Percentiles rank a stretch among this genome's conserved stretches.
Conservation (phyloP, 2,113 vertebrate species). For the Amphilophus citrinellus region DNA sequence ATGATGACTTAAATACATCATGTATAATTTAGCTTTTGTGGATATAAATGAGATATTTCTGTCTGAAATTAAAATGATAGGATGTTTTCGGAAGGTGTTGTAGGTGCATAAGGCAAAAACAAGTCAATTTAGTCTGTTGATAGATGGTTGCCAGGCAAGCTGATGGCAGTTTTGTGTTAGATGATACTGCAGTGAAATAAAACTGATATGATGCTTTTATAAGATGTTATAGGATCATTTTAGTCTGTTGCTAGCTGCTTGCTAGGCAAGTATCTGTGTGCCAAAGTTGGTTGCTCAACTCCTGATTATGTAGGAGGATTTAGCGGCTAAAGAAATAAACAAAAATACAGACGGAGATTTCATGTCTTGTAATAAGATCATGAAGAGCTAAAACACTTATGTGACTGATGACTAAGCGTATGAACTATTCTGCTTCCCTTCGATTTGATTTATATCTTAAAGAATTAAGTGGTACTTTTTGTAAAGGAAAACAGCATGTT, state of each 20-base stretch:
- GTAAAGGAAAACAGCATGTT: neutral
- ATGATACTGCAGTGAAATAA: neutral
- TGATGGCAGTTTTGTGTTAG: neutral
- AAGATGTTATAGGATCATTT: neutral
- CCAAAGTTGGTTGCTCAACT: neutral
- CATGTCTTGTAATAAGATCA: neutral
- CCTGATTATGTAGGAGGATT: neutral
- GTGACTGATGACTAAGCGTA: neutral
- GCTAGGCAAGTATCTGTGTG: neutral
- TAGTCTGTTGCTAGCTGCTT: neutral
- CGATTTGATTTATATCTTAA: neutral
- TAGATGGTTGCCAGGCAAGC: neutral
- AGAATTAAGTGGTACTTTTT: neutral
- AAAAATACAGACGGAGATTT: neutral
- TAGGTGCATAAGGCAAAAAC: neutral
- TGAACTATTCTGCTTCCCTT: too few species aligned
- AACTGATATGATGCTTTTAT: neutral
- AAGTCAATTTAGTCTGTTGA: neutral
- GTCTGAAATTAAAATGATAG: neutral
- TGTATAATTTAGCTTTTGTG: constrained; percentile 3
- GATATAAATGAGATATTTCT: neutral
- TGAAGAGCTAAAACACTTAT: neutral
- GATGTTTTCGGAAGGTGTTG: neutral
- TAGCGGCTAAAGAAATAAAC: neutral
- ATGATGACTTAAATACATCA: neutral